Conservation (phyloP, 2,797 vertebrate species). For the Gymnodraco acuticeps region DNA sequence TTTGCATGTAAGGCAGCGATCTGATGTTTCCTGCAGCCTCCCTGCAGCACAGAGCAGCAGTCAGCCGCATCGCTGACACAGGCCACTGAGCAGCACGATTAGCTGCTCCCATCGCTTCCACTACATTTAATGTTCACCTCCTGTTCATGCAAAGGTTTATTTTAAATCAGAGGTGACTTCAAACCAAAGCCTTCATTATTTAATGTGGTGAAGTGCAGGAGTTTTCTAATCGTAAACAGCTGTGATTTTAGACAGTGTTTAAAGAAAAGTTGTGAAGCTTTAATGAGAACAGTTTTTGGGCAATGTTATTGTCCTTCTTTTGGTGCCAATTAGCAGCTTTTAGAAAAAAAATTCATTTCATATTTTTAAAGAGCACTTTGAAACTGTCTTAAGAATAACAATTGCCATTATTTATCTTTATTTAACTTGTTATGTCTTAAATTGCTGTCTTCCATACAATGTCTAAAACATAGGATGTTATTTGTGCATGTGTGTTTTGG, state of each 20-base stretch:
- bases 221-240: background rate
- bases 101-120: constrained; percentile 53
- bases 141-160: constrained; percentile 34
- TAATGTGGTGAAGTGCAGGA: constrained; percentile 25
- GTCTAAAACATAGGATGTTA: background rate
- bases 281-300: constrained; percentile 11
- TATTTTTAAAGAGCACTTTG: too few species aligned
- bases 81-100: constrained; percentile 71
- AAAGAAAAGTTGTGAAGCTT: background rate
- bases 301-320: background rate
- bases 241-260: constrained; percentile 10
- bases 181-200: constrained; percentile 9
- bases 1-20: constrained; percentile 48
- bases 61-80: constrained; percentile 60
- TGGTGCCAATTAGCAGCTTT: constrained; percentile 5
- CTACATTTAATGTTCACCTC: constrained; percentile 54
- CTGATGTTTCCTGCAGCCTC: constrained; percentile 35
- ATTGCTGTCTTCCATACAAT: background rate
- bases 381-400: too few species aligned
- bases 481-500: background rate
- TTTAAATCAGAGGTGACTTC: constrained; percentile 34
- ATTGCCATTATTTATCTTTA: background rate
- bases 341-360: background rate
- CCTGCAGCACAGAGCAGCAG: constrained; percentile 63
- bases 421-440: background rate